Base-by-base conservation (phyloP, 2,888 invertebrate genomes). In the Pristionchus mayeri region DNA sequence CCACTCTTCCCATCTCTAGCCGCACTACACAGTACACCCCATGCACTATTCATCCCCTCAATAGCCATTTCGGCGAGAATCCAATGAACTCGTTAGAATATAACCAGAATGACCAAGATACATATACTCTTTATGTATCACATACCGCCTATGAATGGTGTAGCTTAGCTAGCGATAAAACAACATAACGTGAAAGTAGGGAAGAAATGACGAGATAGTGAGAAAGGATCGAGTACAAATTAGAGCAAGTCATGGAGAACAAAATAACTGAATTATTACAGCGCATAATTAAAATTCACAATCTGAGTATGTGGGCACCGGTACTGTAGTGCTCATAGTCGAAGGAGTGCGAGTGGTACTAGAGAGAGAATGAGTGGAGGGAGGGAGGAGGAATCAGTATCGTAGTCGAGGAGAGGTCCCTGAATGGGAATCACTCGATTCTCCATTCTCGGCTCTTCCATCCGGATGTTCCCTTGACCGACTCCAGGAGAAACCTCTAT, bases 51-150 rank as follows among this genome's bases (percentile, higher is more conserved):
- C 54, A 79, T 54, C 18, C 52, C 37, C 9, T 18, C 48, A 48
- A 76, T 76, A 76, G 37, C 67, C 67, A 67, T 67, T 76, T 4
- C 2, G 76, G 48, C 27, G 48, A 76, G 76, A 76, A 3, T 76
- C 2, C 3, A 76, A 48, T 27, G 16, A 3, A 76, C 76, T 76
- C 48, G 3, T 71, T 18, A 76, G 6, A 24, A 76, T 3, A 76
- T 1, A 3, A 13, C 24, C 16, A 2, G 16, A 48, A 9, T 44
- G 18, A 48, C 24, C 11, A 30, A 48, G 13, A 24, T 44, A 48
- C 3, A 27, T 76, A 11, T 48, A 48, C 34, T 11, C 24, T 76
- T 76, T 76, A 52, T 79, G 79, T 79, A 79, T 79, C 79, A 79
- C 79, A 79, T 79, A 79, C 79, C 52, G 54, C 54, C 30, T 54